phyloP scores from a whole-genome alignment of 2,113 vertebrate species.

The Scortum barcoo region DNA sequence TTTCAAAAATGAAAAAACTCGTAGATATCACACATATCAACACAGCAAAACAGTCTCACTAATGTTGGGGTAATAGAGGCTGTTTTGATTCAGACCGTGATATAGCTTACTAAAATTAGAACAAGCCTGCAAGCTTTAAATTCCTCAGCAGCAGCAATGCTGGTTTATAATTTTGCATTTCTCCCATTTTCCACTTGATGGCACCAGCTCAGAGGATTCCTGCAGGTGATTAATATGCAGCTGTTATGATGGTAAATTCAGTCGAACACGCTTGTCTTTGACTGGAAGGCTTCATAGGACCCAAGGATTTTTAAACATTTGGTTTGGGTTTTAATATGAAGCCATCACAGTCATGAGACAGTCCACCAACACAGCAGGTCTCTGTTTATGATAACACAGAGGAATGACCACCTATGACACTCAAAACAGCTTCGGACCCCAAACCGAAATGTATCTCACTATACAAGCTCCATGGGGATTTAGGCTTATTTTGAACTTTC shows the following conservation, averaged over 20 bases:
- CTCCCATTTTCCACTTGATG: conserved; percentile 61
- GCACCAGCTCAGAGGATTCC: conserved; percentile 49
- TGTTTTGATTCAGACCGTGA: conserved; percentile 32
- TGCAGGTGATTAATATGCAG: neutral
- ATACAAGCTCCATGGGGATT: neutral
- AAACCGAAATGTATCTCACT: neutral
- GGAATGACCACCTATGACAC: neutral
- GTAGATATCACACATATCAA: neutral
- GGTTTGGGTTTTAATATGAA: conserved; percentile 1
- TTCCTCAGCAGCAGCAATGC: conserved; percentile 29
- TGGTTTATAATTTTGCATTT: conserved; percentile 35
- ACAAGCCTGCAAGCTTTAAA: conserved; percentile 34
- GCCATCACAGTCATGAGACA: neutral
- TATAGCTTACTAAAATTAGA: conserved; percentile 40
- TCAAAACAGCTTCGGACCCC: neutral
- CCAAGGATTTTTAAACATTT: neutral
- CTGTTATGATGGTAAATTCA: conserved; percentile 6
- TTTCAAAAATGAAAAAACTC: neutral
- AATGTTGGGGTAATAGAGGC: neutral
- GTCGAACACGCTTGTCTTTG: neutral
- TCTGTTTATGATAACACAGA: neutral
- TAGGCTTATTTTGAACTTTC: neutral
- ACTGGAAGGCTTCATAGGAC: conserved; percentile 1
- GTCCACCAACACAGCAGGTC: neutral
- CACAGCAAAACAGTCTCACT: neutral